phyloP scores from a whole-genome alignment of 2,113 vertebrate genomes.

The Mesocricetus auratus region DNA sequence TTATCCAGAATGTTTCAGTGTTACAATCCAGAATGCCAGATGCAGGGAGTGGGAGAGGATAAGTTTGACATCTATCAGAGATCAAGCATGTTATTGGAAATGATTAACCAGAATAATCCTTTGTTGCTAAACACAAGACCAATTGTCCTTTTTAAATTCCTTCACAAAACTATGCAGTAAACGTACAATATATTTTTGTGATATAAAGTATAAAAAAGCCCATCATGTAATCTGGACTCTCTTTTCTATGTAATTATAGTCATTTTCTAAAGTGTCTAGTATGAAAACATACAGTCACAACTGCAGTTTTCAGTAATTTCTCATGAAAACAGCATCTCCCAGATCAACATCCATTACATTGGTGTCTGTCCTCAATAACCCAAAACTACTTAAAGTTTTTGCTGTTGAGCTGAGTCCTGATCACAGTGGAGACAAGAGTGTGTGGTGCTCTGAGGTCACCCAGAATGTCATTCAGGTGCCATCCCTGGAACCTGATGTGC shows the following conservation, averaged over 20 bases:
- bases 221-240: conserved; percentile 79
- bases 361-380: background rate
- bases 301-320: conserved; percentile 77
- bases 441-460: conserved; percentile 36
- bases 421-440: conserved; percentile 34
- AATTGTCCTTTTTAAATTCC: conserved; percentile 40
- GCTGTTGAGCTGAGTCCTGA: conserved; percentile 7
- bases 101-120: background rate
- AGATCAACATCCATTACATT: conserved; percentile 52
- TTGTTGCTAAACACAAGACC: conserved; percentile 4
- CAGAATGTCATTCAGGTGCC: background rate
- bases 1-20: background rate
- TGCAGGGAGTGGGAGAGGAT: background rate
- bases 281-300: conserved; percentile 82
- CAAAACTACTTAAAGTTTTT: conserved; percentile 18
- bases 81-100: background rate
- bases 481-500: background rate
- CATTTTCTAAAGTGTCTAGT: conserved; percentile 81
- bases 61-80: background rate
- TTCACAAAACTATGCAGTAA: conserved; percentile 38
- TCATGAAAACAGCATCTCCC: conserved; percentile 71
- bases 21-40: conserved; percentile 18
- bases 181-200: conserved; percentile 71
- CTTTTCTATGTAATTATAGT: conserved; percentile 84
- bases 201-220: conserved; percentile 79